Base-by-base conservation (phyloP, 2,888 invertebrate genomes). In the Parnassius apollo region DNA sequence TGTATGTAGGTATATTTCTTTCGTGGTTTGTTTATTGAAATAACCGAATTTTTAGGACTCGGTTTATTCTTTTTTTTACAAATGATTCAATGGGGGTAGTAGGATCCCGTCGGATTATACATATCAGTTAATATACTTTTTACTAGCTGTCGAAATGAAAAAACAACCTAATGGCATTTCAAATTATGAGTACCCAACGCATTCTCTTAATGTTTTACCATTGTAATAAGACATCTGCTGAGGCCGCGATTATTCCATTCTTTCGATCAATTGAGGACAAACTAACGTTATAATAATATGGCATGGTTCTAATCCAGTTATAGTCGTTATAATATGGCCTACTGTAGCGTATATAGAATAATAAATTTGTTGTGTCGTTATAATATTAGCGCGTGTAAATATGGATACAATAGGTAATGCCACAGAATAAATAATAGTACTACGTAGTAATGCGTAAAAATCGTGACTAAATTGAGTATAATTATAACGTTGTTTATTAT, bases 301-400 rank as follows among this genome's bases (percentile, higher is more conserved):
- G 3, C 46, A 18, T 44, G 49, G 35, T 54, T 50, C 44, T 25
- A 35, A 50, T 66, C 52, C 66, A 64, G 62, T 65, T 65, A 62
- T 65, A 62, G 55, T 57, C 13, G 42, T 44, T 12, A 51, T 25
- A 45, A 51, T 25, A 45, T 48, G 59, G 50, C 50, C 57, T 44
- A 55, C 22, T 49, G 22, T n/a, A 22, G 22, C 61, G 57, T 59
- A 42, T 49, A 11, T 42, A 13, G 48, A 53, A 42, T 48, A 42
- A 52, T 12, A 58, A 18, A 56, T 46, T 25, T 46, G 18, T 42
- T 42, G 10, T 18, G 48, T 49, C 18, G 49, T 49, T 49, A 13
- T 42, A 42, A 42, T n/a, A 51, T 25, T 51, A 25, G 11, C 25
- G 51, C 2, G 48, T 48, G n/a, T n/a, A 48, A 8, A 44, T 44